phyloP scores from a whole-genome alignment of 2,888 invertebrate species.

The Amphimallon solstitiale region DNA sequence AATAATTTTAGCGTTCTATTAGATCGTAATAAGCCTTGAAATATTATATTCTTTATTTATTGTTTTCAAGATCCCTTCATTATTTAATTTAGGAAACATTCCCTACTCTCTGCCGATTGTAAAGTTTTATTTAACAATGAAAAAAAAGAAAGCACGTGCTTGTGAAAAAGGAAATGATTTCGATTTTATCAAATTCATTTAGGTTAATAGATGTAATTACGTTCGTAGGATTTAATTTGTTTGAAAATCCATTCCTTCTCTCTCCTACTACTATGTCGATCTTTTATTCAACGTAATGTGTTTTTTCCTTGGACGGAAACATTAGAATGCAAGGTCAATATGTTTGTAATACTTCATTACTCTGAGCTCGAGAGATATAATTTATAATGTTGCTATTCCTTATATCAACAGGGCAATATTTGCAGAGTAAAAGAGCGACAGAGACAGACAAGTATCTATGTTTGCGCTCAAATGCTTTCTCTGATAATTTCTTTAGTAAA shows the following conservation, averaged over 20 bases:
- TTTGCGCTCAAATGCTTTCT: background rate
- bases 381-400: conserved; percentile 22
- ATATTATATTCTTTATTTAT: no score
- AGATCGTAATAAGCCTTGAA: no score
- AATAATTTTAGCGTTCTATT: no score
- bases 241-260: background rate
- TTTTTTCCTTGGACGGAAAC: conserved; percentile 29
- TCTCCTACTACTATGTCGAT: background rate
- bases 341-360: conserved; percentile 3
- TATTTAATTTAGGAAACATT: no score
- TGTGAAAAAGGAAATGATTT: background rate
- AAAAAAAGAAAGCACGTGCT: conserved; percentile 1
- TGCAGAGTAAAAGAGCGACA: background rate
- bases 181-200: background rate
- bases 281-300: background rate
- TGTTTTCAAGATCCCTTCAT: no score
- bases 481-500: background rate
- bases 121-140: no score
- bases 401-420: conserved; percentile 13
- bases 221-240: background rate
- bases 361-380: conserved; percentile 13
- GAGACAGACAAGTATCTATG: background rate
- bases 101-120: no score
- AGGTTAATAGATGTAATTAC: conserved; percentile 7
- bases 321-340: conserved; percentile 41